Evolutionary conservation across 37 sponge, comb jelly and placozoan species (phyloP), one percentile per base, ranked within the genome.

Genomic region (Crambe crambe): DNA sequence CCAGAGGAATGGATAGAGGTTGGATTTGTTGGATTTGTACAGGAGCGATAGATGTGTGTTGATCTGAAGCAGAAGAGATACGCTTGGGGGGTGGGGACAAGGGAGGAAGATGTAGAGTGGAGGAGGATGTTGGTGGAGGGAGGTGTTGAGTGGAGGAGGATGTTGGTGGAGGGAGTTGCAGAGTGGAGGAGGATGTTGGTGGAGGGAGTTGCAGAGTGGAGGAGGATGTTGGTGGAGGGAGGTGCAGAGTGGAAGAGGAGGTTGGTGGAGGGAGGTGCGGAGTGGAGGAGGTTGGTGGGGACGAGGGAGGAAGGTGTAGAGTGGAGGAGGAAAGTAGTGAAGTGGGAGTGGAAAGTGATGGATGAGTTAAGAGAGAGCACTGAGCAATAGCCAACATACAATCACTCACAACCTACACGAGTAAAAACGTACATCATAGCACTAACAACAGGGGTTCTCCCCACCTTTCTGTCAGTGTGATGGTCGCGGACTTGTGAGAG

Each of bases 151-250:
- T 51, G 54, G 54, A n/a, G 9, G 54, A 51, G 54, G 54, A 51
- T 9, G 15, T 51, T 51, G 54, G 54, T 18, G 54, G 15, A 15
- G 9, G 54, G 54, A 15, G 15, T 15, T 51, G 15, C 54, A 51
- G 54, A 18, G 54, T 18, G 54, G 15, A 27, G 37, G 69, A 34
- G 35, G 36, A 21, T 6, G 69, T 22, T 68, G 69, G 37, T 9
- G 69, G 40, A 35, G 69, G 21, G 69, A 9, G 69, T 21, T 31
- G 37, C 69, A 35, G 64, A 63, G 64, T 32, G 68, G 27, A 23
- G 72, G 34, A 25, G 44, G 39, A 40, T 22, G 25, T 4, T 9
- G 61, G 26, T 60, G 61, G 61, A 22, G 61, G 17, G 23, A 5
- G 23, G 61, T 60, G 35, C 12, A 30, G 66, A 32, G 66, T 29